Conservation (phyloP, 2,888 invertebrate genomes). For the Drosophila bunnanda region DNA sequence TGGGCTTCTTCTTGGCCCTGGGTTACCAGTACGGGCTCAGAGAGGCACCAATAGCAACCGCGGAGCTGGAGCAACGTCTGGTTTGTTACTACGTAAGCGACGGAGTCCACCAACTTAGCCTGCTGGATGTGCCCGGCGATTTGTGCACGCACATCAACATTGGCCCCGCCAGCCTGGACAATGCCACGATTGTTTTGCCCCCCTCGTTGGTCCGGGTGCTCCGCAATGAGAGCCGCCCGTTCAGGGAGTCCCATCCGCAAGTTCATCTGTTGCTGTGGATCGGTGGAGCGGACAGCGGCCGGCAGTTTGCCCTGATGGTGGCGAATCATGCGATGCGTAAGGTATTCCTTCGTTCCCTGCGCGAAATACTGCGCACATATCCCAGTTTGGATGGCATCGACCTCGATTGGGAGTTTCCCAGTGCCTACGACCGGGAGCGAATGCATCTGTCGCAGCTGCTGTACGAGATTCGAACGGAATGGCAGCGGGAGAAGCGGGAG, state of each 20-base stretch:
- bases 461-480: conserved; percentile 89
- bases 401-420: conserved; percentile 95
- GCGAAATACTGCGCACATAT: conserved; percentile 81
- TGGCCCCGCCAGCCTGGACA: conserved; percentile 89
- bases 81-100: conserved; percentile 54
- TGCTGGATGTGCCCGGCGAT: conserved; percentile 88
- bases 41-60: not conserved
- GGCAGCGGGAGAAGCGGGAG: conserved; percentile 86
- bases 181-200: conserved; percentile 87
- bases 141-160: conserved; percentile 94
- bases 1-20: not conserved
- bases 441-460: conserved; percentile 91
- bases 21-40: not conserved
- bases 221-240: conserved; percentile 67
- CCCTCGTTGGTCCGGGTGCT: conserved; percentile 82
- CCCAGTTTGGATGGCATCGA: conserved; percentile 84
- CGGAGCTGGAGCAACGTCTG: conserved; percentile 36
- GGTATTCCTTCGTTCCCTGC: conserved; percentile 86
- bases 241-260: conserved; percentile 87
- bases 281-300: conserved; percentile 87
- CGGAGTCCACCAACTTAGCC: conserved; percentile 83
- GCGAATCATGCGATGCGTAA: conserved; percentile 89
- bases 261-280: conserved; percentile 92
- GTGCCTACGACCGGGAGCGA: conserved; percentile 87
- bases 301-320: conserved; percentile 91